Base-by-base conservation (phyloP, 2,113 vertebrate species). In the Sander vitreus region DNA sequence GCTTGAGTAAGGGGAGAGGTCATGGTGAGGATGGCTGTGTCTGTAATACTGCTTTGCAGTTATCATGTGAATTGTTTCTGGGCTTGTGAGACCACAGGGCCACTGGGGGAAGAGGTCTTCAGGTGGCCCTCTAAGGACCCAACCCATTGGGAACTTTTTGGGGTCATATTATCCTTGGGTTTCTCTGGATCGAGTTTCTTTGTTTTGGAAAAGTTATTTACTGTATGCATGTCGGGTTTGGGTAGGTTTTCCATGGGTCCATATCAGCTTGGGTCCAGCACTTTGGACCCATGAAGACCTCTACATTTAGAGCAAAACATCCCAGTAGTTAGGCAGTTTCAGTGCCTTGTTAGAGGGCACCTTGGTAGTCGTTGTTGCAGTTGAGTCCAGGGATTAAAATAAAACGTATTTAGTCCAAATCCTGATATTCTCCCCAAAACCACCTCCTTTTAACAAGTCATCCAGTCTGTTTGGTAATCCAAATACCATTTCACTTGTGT, bases 1-100 rank as follows among this genome's bases (percentile, higher is more conserved):
- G 27, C 5, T 39, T 10, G 50, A 43, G 3, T 53, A 23, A 15
- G 48, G 48, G 45, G 80, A 45, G 79, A 78, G n/a, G 36, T 25
- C 19, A 51, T 2, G 10, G 1, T 0, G 25, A 68, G 18, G 66
- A 76, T 27, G 23, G 16, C 77, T 82, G 57, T 23, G 47, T 65
- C 55, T 76, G 65, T 68, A 36, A 78, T 76, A 68, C 75, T 81
- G 69, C 15, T 53, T 81, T 78, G 21, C 45, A 30, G 70, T n/a
- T 16, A 21, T 13, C 4, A 30, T 71, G 59, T 69, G 59, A 19
- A 68, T 57, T 70, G 45, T 43, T 53, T 68, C 30, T 73, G 57
- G 59, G 70, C 82, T 60, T 54, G 60, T 75, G 50, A 62, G 63
- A 64, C 60, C 4, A 43, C 47, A 75, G 25, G 33, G 23, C 13